Conservation (phyloP, 2,888 invertebrate species). For the Laothoe populi region DNA sequence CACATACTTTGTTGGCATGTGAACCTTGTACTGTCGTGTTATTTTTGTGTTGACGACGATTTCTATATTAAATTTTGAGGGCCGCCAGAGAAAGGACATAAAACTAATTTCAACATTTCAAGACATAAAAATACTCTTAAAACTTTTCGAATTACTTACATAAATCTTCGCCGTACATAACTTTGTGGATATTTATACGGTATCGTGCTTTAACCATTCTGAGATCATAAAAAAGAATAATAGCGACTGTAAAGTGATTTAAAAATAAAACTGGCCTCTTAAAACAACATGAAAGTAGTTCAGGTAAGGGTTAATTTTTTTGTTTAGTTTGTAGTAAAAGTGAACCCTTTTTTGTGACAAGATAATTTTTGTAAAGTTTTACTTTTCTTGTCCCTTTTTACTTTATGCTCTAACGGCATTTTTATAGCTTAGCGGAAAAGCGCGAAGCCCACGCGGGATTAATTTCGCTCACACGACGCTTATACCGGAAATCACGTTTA, state of each 20-base stretch:
- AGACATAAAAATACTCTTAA: constrained; percentile 50
- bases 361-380: background rate
- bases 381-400: background rate
- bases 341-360: background rate
- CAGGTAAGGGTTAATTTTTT: background rate
- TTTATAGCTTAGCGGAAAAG: background rate
- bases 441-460: constrained; percentile 22
- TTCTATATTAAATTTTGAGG: constrained; percentile 31
- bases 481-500: constrained; percentile 71
- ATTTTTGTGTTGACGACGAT: constrained; percentile 23
- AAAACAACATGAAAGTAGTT: constrained; percentile 17
- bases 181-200: constrained; percentile 41
- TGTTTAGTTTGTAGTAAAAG: constrained; percentile 1
- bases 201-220: constrained; percentile 33
- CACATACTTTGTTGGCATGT: constrained; percentile 25
- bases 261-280: constrained; percentile 13
- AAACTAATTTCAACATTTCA: constrained; percentile 47
- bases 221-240: constrained; percentile 27
- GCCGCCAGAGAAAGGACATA: constrained; percentile 38
- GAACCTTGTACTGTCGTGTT: constrained; percentile 40
- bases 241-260: constrained; percentile 19
- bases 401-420: background rate
- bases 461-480: constrained; percentile 53
- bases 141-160: constrained; percentile 36
- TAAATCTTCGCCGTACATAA: constrained; percentile 50